Conservation (phyloP, 2,888 invertebrate genomes). For the Odontocerum albicorne region DNA sequence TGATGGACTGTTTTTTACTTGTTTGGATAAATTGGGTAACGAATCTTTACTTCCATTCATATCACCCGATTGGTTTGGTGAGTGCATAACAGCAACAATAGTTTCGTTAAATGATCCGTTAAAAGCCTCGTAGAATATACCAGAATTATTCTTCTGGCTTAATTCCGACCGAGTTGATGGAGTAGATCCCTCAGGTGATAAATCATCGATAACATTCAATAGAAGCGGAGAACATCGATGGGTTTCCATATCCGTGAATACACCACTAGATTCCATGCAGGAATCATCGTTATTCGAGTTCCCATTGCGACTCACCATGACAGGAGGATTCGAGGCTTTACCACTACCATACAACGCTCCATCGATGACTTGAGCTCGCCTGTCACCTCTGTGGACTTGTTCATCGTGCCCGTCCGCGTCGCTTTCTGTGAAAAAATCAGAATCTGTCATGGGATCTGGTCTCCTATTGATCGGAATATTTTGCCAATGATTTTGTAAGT, state of each 20-base stretch:
- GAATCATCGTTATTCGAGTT: constrained; percentile 61
- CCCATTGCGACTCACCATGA: constrained; percentile 54
- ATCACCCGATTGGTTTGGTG: constrained; percentile 12
- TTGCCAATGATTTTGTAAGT: constrained; percentile 59
- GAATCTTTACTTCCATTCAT: constrained; percentile 17
- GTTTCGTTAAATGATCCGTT: constrained; percentile 28
- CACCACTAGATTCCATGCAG: constrained; percentile 87
- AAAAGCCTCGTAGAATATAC: constrained; percentile 27
- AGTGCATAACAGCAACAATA: constrained; percentile 23
- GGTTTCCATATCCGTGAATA: constrained; percentile 85
- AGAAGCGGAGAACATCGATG: constrained; percentile 55
- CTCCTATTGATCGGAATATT: constrained; percentile 66
- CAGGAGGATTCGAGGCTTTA: constrained; percentile 59
- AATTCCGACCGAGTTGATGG: constrained; percentile 58
- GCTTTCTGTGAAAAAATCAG: constrained; percentile 88
- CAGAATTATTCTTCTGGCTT: constrained; percentile 50
- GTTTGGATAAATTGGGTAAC: constrained; percentile 34
- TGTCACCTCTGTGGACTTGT: constrained; percentile 68
- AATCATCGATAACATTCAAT: constrained; percentile 64
- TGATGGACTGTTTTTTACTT: constrained; percentile 40
- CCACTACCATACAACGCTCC: constrained; percentile 84
- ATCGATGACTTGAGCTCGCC: constrained; percentile 83
- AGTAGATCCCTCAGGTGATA: constrained; percentile 67
- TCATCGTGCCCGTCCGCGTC: constrained; percentile 86
- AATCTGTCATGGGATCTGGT: constrained; percentile 87